These are phyloP conservation scores for Ptychobarbus kaznakovi DNA, from an alignment of 2,797 vertebrate species.

Conservation along the genomic window DNA sequence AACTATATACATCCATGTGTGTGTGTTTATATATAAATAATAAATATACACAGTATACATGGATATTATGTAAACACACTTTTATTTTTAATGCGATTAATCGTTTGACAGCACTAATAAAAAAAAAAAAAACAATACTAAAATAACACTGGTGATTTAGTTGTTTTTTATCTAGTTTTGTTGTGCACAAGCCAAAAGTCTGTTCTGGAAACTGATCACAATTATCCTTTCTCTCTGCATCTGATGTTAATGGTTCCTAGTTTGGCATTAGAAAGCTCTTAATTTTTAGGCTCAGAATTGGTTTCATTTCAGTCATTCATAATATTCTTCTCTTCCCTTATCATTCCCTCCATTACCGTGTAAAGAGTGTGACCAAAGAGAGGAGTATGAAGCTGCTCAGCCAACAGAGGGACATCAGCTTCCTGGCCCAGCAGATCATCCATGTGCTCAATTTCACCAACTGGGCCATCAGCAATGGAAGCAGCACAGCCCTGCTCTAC, in stretches of 20 bases:
- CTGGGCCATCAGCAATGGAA: constrained; percentile 95
- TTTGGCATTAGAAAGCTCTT: not conserved
- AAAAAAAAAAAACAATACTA: not conserved
- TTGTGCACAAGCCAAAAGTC: not conserved
- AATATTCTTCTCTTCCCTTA: constrained; percentile 16
- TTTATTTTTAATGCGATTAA: too few species aligned
- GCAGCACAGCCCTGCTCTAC: constrained; percentile 95
- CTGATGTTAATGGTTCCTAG: not conserved
- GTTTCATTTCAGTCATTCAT: not conserved
- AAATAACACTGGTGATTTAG: not conserved
- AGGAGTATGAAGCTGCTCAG: constrained; percentile 89
- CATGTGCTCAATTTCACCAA: constrained; percentile 97
- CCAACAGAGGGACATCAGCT: constrained; percentile 92
- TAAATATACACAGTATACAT: too few species aligned
- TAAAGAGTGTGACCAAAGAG: constrained; percentile 94
- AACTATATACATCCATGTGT: too few species aligned
- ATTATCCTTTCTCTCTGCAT: not conserved
- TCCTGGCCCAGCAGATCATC: constrained; percentile 92
- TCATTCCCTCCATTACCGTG: not conserved
- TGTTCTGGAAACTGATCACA: not conserved
- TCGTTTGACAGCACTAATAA: too few species aligned
- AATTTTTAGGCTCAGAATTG: not conserved
- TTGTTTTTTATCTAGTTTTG: not conserved
- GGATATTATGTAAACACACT: too few species aligned
- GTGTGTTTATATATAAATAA: too few species aligned